Conservation (phyloP, 2,888 invertebrate genomes). For the Craniophora ligustri region DNA sequence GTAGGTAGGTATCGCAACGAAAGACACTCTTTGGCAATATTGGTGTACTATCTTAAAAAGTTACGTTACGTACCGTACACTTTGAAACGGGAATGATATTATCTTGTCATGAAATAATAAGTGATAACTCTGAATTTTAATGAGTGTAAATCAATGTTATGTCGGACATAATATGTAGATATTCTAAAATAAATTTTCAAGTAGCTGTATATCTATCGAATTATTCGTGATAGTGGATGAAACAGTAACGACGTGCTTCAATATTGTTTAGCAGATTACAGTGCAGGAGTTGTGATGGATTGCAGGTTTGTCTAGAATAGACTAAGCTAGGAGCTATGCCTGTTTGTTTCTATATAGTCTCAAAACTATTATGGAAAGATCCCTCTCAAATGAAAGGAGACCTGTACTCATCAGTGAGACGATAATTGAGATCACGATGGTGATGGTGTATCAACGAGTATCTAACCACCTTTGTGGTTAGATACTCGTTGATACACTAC, state of each 20-base stretch:
- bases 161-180: not conserved
- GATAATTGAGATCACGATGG: too few relatives aligned
- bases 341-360: not conserved
- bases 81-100: not conserved
- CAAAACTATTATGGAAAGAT: too few relatives aligned
- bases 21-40: too few relatives aligned
- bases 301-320: conserved; percentile 16
- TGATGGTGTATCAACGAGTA: too few relatives aligned
- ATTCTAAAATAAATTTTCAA: conserved; percentile 15
- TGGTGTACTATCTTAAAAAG: too few relatives aligned
- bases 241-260: conserved; percentile 19
- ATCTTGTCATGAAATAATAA: not conserved
- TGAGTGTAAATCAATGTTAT: conserved; percentile 10
- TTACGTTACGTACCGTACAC: too few relatives aligned
- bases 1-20: not conserved
- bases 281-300: conserved; percentile 30
- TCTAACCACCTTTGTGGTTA: too few relatives aligned
- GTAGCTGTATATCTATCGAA: conserved; percentile 1
- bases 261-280: conserved; percentile 29
- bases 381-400: too few relatives aligned
- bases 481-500: too few relatives aligned
- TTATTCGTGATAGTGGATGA: conserved; percentile 12
- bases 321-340: conserved; percentile 9
- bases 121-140: conserved; percentile 7
- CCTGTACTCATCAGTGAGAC: too few relatives aligned